Evolutionary conservation across 1,140 invertebrate species (phyloP).

Genomic region (Venturia canescens): DNA sequence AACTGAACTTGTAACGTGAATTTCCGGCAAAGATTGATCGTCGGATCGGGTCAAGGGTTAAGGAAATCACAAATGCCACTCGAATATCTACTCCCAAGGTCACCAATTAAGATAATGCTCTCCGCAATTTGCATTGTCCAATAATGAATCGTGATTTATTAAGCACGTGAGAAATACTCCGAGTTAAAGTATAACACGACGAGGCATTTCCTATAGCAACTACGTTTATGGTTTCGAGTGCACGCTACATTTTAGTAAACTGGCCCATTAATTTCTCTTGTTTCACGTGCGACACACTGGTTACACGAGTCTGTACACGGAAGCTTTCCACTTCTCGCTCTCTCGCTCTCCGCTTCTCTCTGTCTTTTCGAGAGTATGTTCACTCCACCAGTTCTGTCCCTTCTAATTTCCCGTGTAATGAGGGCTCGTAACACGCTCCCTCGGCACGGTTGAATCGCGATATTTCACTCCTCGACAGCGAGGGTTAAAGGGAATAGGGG

Average conservation of each 20-base stretch:
- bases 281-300: slow-evolving; percentile 35
- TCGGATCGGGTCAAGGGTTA: no score
- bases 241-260: slow-evolving; percentile 29
- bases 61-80: no score
- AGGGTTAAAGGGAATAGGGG: slow-evolving; percentile 8
- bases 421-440: slow-evolving; percentile 39
- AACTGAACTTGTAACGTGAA: no score
- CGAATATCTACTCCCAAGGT: no score
- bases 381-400: neutral
- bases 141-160: no score
- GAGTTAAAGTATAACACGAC: no score
- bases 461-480: slow-evolving; percentile 26
- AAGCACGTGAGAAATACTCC: no score
- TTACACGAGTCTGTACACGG: slow-evolving; percentile 18
- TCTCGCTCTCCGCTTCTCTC: neutral
- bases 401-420: slow-evolving; percentile 29
- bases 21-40: no score
- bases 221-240: slow-evolving; percentile 15
- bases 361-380: neutral
- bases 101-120: no score
- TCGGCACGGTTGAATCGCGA: slow-evolving; percentile 19
- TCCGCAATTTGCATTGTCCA: no score
- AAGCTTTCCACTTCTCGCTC: neutral
- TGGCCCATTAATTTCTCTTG: slow-evolving; percentile 45
- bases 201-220: neutral